A percentile compares a stretch with the other conserved stretches of the same genome.
phyloP scores from a whole-genome alignment of 2,888 invertebrate species.

The Sinhomidia bicolor region DNA sequence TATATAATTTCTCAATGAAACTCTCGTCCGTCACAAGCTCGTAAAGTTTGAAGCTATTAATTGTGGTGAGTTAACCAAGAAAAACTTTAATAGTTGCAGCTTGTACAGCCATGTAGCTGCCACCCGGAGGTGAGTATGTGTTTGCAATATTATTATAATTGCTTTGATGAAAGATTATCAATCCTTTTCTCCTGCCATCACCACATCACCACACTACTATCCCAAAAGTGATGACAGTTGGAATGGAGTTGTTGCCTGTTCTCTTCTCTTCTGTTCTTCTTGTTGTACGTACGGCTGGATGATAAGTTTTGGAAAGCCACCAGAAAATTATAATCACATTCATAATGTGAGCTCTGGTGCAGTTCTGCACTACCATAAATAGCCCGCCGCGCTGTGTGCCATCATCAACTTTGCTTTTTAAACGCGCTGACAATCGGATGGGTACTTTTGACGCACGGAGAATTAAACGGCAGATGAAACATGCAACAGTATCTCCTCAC shows the following conservation, averaged over 20 bases:
- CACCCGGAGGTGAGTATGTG: no score
- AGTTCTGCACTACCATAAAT: not conserved
- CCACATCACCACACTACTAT: not conserved
- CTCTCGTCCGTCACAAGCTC: not conserved
- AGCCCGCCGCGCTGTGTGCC: no score
- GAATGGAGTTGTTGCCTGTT: not conserved
- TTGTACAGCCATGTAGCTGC: not conserved
- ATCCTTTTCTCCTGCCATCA: not conserved
- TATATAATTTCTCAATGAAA: slow-evolving; percentile 5
- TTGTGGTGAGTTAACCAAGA: not conserved
- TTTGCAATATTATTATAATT: not conserved
- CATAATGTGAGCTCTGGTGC: no score
- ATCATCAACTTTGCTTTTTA: no score
- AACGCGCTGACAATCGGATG: no score
- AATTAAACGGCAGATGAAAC: no score
- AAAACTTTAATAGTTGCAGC: not conserved
- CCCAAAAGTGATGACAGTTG: not conserved
- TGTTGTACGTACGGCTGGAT: no score
- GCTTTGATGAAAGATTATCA: not conserved
- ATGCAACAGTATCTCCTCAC: no score
- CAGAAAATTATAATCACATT: not conserved
- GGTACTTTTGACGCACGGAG: no score
- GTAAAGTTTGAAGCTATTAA: not conserved
- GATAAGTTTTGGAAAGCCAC: not conserved
- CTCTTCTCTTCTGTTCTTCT: no score